These are phyloP conservation scores for Struthio camelus DNA, from an alignment of 2,113 vertebrate genomes.

Conservation along the genomic window DNA sequence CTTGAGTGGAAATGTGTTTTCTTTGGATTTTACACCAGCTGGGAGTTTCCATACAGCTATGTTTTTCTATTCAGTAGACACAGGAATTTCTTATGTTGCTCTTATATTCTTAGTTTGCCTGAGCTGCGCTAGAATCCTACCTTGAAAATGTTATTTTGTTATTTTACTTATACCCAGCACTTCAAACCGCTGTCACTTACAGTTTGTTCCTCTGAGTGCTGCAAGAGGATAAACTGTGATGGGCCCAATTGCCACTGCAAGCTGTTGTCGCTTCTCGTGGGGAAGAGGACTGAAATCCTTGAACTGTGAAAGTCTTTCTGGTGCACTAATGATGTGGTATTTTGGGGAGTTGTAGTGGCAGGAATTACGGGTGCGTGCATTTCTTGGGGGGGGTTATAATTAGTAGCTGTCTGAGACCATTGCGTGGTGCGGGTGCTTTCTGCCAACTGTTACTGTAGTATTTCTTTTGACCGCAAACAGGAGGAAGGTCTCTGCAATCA, in stretches of 20 bases:
- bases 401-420: neutral
- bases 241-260: neutral
- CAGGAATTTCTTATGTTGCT: neutral
- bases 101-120: neutral
- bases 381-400: fast-evolving
- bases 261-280: neutral
- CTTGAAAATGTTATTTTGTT: neutral
- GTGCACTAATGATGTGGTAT: neutral
- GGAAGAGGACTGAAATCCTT: neutral
- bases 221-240: neutral
- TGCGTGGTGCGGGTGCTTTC: fast-evolving
- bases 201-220: neutral
- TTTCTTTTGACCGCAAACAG: neutral
- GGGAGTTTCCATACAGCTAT: neutral
- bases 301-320: fast-evolving
- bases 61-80: neutral
- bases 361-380: fast-evolving
- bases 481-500: neutral
- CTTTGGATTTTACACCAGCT: neutral
- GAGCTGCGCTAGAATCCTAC: neutral
- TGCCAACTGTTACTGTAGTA: neutral
- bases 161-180: neutral
- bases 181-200: neutral
- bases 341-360: neutral
- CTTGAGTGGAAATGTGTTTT: neutral